Conservation (phyloP, 2,113 vertebrate genomes). For the Erythrocebus patas region DNA sequence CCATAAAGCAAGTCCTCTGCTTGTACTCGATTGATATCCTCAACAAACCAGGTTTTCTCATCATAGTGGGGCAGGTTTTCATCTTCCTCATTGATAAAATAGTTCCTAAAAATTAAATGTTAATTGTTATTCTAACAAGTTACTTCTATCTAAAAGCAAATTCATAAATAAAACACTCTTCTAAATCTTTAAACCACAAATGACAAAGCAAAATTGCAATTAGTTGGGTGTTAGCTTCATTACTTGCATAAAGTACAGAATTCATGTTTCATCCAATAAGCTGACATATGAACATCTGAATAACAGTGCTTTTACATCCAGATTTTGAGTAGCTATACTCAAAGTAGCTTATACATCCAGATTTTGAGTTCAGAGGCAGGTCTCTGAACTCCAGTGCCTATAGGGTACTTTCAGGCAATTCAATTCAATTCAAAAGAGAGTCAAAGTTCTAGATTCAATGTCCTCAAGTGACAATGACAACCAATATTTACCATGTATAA, state of each 20-base stretch:
- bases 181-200: conserved; percentile 42
- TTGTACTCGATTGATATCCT: conserved; percentile 93
- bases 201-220: conserved; percentile 18
- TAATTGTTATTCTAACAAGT: conserved; percentile 48
- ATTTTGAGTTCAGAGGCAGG: neutral
- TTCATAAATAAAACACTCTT: conserved; percentile 36
- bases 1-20: conserved; percentile 95
- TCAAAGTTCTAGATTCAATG: conserved; percentile 16
- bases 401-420: neutral
- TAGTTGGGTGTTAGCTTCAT: neutral
- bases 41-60: conserved; percentile 97
- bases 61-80: conserved; percentile 93
- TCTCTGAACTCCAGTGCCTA: neutral
- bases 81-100: conserved; percentile 93
- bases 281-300: neutral
- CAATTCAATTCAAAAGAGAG: conserved; percentile 26
- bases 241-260: conserved; percentile 32
- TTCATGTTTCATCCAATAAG: neutral
- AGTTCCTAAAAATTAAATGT: conserved; percentile 84
- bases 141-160: conserved; percentile 48
- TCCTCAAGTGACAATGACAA: conserved; percentile 1
- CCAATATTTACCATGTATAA: neutral
- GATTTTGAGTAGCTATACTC: neutral
- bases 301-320: neutral
- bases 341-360: neutral